Percentiles rank a stretch among this genome's conserved stretches.
These are phyloP conservation scores for Parapristionchus giblindavisi DNA, from an alignment of 2,888 invertebrate species.

Conservation along the genomic window DNA sequence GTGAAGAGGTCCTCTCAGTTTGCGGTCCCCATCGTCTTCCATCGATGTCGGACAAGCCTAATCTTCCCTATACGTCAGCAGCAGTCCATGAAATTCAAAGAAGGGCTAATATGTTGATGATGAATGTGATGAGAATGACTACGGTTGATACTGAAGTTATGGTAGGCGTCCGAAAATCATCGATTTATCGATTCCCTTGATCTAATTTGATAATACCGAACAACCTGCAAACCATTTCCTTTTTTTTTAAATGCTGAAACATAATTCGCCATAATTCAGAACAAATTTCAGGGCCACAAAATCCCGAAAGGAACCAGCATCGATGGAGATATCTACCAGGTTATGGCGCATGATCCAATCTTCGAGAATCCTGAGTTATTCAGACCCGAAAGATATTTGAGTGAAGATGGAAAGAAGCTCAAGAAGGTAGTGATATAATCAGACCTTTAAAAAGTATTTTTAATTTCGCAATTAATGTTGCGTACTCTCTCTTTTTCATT, in stretches of 20 bases:
- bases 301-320: background rate
- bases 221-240: too few relatives aligned
- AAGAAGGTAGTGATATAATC: conserved; percentile 49
- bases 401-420: conserved; percentile 43
- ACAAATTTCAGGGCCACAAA: background rate
- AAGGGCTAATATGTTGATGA: conserved; percentile 32
- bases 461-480: too few relatives aligned
- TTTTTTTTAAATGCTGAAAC: too few relatives aligned
- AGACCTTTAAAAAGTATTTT: too few relatives aligned
- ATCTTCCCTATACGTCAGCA: conserved; percentile 22
- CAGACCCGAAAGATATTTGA: conserved; percentile 49
- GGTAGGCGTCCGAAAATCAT: background rate
- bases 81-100: conserved; percentile 34
- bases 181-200: too few relatives aligned
- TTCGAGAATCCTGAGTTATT: conserved; percentile 46
- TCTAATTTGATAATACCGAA: too few relatives aligned
- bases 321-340: background rate
- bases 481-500: too few relatives aligned
- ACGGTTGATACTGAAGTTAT: conserved; percentile 21
- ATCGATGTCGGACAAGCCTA: conserved; percentile 28
- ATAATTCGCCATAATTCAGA: too few relatives aligned
- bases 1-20: conserved; percentile 22
- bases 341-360: too few relatives aligned
- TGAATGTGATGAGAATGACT: conserved; percentile 20
- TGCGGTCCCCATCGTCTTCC: conserved; percentile 19